Percentiles rank a stretch among this genome's conserved stretches.
Evolutionary conservation across 2,113 vertebrate genomes (phyloP).

Genomic region (Balaeniceps rex): DNA sequence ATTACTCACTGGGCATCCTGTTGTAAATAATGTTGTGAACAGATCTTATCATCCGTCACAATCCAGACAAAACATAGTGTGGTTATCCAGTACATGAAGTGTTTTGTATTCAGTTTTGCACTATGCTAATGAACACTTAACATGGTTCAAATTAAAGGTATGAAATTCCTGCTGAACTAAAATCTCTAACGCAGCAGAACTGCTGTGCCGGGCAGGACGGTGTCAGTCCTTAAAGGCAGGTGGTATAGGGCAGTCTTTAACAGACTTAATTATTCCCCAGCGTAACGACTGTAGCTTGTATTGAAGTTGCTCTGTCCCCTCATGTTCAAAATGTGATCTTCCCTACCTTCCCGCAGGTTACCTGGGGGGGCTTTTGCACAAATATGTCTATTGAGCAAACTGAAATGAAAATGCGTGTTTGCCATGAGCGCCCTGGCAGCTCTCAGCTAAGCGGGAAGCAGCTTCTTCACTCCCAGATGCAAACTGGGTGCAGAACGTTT

Average conservation of each 20-base stretch:
- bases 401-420: background rate
- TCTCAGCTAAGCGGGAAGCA: background rate
- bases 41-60: background rate
- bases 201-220: background rate
- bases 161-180: background rate
- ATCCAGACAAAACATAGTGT: background rate
- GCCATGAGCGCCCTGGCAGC: background rate
- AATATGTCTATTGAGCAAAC: background rate
- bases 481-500: background rate
- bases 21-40: background rate
- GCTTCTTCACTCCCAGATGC: background rate
- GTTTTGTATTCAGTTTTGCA: background rate
- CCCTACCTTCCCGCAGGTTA: background rate
- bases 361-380: background rate
- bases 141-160: background rate
- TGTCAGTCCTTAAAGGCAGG: background rate
- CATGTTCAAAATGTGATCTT: background rate
- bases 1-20: background rate
- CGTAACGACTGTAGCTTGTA: fast-evolving
- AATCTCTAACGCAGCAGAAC: background rate
- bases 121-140: background rate
- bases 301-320: background rate
- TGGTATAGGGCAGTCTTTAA: background rate
- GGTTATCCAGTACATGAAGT: background rate
- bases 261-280: background rate